Evolutionary conservation across 2,113 vertebrate species (phyloP).

Genomic region (Lampris megalopsis): DNA sequence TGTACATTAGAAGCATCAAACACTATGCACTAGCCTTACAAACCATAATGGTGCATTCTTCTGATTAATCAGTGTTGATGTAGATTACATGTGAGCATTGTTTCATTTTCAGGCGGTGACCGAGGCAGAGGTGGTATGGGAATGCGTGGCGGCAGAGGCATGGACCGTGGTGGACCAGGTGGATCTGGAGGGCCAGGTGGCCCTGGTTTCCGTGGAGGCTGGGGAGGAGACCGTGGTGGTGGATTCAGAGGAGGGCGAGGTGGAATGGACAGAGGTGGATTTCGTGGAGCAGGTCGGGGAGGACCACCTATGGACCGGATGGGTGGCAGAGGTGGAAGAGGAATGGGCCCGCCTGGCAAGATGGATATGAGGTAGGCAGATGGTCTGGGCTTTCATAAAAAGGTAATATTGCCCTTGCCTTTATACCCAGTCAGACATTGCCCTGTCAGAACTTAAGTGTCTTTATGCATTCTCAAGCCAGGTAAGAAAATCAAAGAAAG

Average conservation of each 20-base stretch:
- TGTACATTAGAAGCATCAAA: neutral
- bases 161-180: conserved; percentile 90
- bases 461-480: too few species aligned
- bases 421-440: too few species aligned
- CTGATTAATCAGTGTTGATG: neutral
- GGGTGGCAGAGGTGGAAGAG: conserved; percentile 89
- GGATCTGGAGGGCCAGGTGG: conserved; percentile 82
- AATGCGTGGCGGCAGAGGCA: conserved; percentile 91
- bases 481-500: too few species aligned
- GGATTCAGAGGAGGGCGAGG: conserved; percentile 86
- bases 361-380: conserved; percentile 77
- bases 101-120: conserved; percentile 79
- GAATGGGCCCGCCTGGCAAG: conserved; percentile 83
- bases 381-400: too few species aligned
- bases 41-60: too few species aligned
- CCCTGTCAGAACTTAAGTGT: too few species aligned
- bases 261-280: conserved; percentile 94
- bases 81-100: neutral
- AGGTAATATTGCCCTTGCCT: too few species aligned
- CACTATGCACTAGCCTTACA: neutral
- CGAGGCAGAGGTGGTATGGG: conserved; percentile 91
- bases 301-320: conserved; percentile 90
- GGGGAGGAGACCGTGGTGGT: conserved; percentile 92
- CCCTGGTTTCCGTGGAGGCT: conserved; percentile 92
- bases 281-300: conserved; percentile 85